Evolutionary conservation across 2,113 vertebrate species (phyloP).

Genomic region (Laticauda colubrina): DNA sequence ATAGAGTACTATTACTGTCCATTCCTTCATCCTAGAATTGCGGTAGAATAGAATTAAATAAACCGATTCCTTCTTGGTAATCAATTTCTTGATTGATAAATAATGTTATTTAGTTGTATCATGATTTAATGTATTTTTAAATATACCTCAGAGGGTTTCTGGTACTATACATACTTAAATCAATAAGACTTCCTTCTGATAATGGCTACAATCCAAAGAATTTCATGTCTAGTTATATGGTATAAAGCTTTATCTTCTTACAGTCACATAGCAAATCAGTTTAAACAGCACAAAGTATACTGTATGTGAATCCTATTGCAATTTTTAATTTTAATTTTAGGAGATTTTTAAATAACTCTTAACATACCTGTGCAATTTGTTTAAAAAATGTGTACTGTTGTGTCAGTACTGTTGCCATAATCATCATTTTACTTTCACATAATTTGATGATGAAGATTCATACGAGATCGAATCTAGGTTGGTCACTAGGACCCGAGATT

Average conservation of each 20-base stretch:
- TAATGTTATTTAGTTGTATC: not conserved
- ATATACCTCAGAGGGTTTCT: not conserved
- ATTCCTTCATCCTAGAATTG: not conserved
- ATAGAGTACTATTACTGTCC: not conserved
- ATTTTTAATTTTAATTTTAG: not conserved
- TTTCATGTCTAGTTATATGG: not conserved
- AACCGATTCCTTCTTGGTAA: not conserved
- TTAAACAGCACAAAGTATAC: not conserved
- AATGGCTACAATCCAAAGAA: not conserved
- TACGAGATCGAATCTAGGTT: not conserved
- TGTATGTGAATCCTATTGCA: not conserved
- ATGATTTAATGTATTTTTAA: slow-evolving; percentile 12
- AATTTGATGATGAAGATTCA: not conserved
- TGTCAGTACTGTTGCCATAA: not conserved
- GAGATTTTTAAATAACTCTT: not conserved
- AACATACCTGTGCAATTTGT: not conserved
- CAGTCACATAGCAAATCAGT: not conserved
- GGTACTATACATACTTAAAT: slow-evolving; percentile 1
- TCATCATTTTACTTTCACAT: not conserved
- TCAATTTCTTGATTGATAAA: slow-evolving; percentile 6
- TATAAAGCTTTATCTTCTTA: not conserved
- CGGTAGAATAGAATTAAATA: slow-evolving; percentile 10
- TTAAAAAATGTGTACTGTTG: not conserved
- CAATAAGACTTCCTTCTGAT: not conserved
- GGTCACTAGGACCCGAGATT: not conserved